Conservation (phyloP, 2,888 invertebrate species). For the Dryadula phaetusa region DNA sequence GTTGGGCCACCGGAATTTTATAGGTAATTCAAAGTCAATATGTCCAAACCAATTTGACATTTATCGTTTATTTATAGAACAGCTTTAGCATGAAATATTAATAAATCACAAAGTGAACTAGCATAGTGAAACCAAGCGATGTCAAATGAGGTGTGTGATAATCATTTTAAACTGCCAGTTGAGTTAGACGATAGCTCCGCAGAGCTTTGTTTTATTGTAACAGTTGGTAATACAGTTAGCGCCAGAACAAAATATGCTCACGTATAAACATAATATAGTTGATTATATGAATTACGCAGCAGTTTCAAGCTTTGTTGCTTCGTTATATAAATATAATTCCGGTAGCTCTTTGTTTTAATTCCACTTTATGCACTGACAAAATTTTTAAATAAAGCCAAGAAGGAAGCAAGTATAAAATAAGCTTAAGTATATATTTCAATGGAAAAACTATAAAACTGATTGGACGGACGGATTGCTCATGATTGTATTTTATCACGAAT, state of each 20-base stretch:
- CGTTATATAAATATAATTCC: background rate
- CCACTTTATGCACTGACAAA: background rate
- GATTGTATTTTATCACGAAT: too few relatives aligned
- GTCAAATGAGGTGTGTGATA: conserved; percentile 22
- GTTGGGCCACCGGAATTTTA: background rate
- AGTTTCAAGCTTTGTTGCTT: background rate
- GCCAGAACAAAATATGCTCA: background rate
- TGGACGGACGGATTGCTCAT: too few relatives aligned
- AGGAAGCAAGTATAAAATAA: background rate
- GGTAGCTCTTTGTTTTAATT: conserved; percentile 2
- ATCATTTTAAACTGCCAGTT: conserved; percentile 20
- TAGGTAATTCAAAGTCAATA: conserved; percentile 7
- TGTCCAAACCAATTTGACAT: background rate
- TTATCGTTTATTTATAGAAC: conserved; percentile 6
- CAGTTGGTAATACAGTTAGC: conserved; percentile 7
- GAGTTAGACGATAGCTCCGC: conserved; percentile 20
- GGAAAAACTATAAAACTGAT: background rate
- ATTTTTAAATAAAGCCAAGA: background rate
- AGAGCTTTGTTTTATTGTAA: conserved; percentile 13
- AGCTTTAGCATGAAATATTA: background rate
- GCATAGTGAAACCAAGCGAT: conserved; percentile 1
- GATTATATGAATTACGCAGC: background rate
- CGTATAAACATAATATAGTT: background rate
- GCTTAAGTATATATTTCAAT: background rate
- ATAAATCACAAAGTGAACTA: conserved; percentile 9